Base-by-base conservation (phyloP, 1,140 invertebrate genomes). In the Pachyrhynchus sulphureomaculatus region DNA sequence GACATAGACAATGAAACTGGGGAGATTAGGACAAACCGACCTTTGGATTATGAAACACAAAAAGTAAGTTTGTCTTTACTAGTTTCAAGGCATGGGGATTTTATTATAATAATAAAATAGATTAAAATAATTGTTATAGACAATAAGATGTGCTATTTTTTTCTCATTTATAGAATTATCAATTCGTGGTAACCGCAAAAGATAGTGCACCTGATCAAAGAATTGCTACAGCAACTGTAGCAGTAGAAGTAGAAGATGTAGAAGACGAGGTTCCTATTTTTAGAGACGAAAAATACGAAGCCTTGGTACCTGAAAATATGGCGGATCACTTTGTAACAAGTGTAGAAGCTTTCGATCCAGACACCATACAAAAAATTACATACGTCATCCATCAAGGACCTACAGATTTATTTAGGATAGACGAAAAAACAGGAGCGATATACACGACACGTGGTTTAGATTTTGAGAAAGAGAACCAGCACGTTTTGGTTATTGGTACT, bases 201-300 rank as follows among this genome's bases (percentile, higher is more conserved):
- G 94, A 96, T 75, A 88, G 88, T 21, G 93, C 91, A 3, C 82
- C 86, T 0, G 91, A 95, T 79, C 85, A 88, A n/a, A 82, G 89
- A 17, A 80, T 94, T 45, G 90, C 91, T 0, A 95, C 92, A 0
- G 91, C 92, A 0, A 91, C 89, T 3, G 92, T 96, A 0, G 89
- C 88, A 0, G 86, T 98, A 0, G 82, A 71, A 68, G 84, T 87
- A n/a, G 76, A 84, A 20, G 94, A 98, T 75, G 77, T 89, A 0
- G 86, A 91, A 21, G 92, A 95, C 74, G 92, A 96, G 75, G 77
- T 88, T 18, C 94, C 94, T 0, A 79, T 88, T 6, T 96, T 96
- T 73, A 82, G 81, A 63, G 82, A 87, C 60, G 78, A 82, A 0
- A 75, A 82, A 2, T 93, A 95, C 65, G 85, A 88, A 70, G 86